Evolutionary conservation across 2,113 vertebrate genomes (phyloP), one percentile per base, ranked within the genome.

Genomic region (Pionites leucogaster): DNA sequence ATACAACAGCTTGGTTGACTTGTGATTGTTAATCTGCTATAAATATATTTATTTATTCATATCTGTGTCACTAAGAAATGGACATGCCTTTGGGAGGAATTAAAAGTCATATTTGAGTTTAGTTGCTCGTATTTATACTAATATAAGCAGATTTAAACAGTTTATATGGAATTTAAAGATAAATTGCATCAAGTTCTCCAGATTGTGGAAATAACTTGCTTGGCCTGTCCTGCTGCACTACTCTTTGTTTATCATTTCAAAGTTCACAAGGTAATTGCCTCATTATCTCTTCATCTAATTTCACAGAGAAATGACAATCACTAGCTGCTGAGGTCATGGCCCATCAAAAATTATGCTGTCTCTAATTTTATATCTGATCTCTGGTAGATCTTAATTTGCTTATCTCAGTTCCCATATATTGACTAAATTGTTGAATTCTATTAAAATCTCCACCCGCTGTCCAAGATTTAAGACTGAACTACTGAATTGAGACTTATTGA

Each of bases 221-320:
- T 86, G 65, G 74, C 77, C 62, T 76, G 65, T 91, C 93, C 57
- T 86, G 69, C 74, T 94, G 72, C 86, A 82, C 29, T 83, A 46
- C 76, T 79, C n/a, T 92, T 96, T 96, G 74, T 94, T 96, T 96
- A 63, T 91, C 3, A 53, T 95, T 92, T 86, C 74, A 76, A 79
- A 97, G 80, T 93, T 94, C 93, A 96, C 62, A 86, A 91, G 72
- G 80, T 79, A 94, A 92, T 93, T 82, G 57, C 80, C 79, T 94
- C 83, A 94, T 97, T 96, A 95, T 86, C 62, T 57, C 28, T 91
- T 96, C 49, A 96, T 97, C 88, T 96, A 84, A 95, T 96, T 96
- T 94, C 62, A 55, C 29, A 85, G 80, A 78, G 74, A 91, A 93
- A 95, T 96, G 80, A 85, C 86, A 94, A 94, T 85, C 65, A 79